Percentiles rank a stretch among this genome's conserved stretches.
Evolutionary conservation across 1,140 invertebrate genomes (phyloP).

Genomic region (Aphidius ervi): DNA sequence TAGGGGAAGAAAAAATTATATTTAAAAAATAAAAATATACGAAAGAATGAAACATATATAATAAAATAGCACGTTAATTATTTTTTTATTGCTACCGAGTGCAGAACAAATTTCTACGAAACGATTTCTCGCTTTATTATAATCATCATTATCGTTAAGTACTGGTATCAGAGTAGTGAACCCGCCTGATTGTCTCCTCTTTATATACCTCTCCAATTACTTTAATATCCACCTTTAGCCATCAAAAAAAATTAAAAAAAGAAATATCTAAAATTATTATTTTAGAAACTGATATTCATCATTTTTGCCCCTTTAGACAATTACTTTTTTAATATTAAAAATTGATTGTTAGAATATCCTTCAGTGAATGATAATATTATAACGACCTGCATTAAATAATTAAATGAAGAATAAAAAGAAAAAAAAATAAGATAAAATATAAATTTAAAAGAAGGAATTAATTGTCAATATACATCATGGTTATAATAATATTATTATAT

Average conservation of each 20-base stretch:
- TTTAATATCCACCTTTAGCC: neutral
- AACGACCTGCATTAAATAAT: too few species aligned
- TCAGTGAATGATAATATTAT: too few species aligned
- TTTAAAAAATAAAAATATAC: too few species aligned
- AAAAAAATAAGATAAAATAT: too few species aligned
- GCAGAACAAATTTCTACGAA: conserved; percentile 10
- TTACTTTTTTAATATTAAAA: too few species aligned
- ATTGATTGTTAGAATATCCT: too few species aligned
- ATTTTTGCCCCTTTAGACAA: too few species aligned
- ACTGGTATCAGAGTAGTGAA: conserved; percentile 9
- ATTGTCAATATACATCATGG: too few species aligned
- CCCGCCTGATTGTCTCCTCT: conserved; percentile 9
- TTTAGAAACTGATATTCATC: neutral
- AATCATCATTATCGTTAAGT: conserved; percentile 35
- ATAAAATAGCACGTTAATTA: conserved; percentile 14
- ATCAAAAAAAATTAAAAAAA: neutral
- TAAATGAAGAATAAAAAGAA: too few species aligned
- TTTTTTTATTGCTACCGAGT: conserved; percentile 17
- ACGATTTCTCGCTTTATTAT: conserved; percentile 30
- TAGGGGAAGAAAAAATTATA: too few species aligned
- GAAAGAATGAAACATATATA: neutral
- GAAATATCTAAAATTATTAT: neutral
- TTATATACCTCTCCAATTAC: conserved; percentile 2
- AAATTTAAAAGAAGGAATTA: too few species aligned
- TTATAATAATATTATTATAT: too few species aligned